These are phyloP conservation scores for Drosophila nannoptera DNA, from an alignment of 1,140 invertebrate genomes.

Conservation along the genomic window DNA sequence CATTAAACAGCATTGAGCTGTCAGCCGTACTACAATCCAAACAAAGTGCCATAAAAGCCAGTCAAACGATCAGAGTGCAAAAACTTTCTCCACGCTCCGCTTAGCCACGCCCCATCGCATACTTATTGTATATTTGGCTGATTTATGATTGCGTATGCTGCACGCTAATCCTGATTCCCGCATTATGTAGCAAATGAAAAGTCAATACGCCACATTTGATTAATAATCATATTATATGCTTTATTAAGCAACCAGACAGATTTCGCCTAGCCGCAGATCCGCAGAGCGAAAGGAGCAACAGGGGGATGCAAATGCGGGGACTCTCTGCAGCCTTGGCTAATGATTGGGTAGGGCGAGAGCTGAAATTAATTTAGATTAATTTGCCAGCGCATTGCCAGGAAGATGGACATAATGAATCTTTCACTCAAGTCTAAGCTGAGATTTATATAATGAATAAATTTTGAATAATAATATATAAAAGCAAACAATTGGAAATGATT, in stretches of 20 bases:
- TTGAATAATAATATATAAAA: not conserved
- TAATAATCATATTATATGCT: constrained; percentile 77
- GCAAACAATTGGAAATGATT: not conserved
- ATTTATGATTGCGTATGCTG: constrained; percentile 31
- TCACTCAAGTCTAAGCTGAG: not conserved
- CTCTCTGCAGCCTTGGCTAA: constrained; percentile 29
- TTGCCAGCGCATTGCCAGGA: constrained; percentile 6
- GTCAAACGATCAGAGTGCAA: constrained; percentile 47
- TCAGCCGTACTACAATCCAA: constrained; percentile 68
- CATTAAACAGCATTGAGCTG: constrained; percentile 75
- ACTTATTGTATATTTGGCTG: constrained; percentile 4
- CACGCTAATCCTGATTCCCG: constrained; percentile 15
- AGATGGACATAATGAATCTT: not conserved
- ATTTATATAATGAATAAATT: not conserved
- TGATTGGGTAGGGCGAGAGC: constrained; percentile 11
- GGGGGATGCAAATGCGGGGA: not conserved
- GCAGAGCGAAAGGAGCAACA: not conserved
- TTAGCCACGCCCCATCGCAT: not conserved
- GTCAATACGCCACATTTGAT: constrained; percentile 71
- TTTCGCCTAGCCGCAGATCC: not conserved
- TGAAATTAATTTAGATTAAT: constrained; percentile 43
- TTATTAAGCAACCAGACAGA: constrained; percentile 62
- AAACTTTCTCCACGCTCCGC: constrained; percentile 46
- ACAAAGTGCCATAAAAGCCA: constrained; percentile 73
- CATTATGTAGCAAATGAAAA: constrained; percentile 53